A percentile compares a stretch with the other conserved stretches of the same genome.
Conservation (phyloP, 2,797 vertebrate species). For the Pristis pectinata region DNA sequence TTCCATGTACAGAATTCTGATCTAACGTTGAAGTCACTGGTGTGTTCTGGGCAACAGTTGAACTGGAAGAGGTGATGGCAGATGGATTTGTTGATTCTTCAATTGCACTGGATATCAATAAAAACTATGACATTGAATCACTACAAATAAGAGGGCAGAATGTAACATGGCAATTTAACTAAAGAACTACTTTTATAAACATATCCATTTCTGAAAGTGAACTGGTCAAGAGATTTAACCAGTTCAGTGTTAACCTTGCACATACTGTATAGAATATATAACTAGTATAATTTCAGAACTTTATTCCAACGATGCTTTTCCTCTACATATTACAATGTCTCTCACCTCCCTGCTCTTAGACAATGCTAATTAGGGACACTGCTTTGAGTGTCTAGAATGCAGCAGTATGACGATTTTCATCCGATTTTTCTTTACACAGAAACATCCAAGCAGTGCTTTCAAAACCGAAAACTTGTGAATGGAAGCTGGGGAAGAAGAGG, state of each 20-base stretch:
- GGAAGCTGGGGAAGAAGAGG: slow-evolving; percentile 9
- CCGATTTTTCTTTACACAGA: slow-evolving; percentile 37
- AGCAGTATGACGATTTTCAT: background rate
- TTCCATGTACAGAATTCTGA: slow-evolving; percentile 65
- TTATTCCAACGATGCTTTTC: background rate
- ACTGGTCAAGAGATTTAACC: background rate
- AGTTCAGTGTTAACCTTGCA: background rate
- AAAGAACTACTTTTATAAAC: background rate
- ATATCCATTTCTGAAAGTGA: background rate
- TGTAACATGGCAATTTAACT: background rate
- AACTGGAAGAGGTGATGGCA: slow-evolving; percentile 66
- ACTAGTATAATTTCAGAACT: no score
- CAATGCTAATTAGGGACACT: background rate
- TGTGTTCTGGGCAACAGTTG: slow-evolving; percentile 64
- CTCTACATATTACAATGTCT: background rate
- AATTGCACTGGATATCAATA: slow-evolving; percentile 72
- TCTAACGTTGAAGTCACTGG: slow-evolving; percentile 71
- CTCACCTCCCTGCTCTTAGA: background rate
- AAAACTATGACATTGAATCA: slow-evolving; percentile 76
- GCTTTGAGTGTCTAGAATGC: background rate
- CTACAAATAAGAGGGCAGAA: slow-evolving; percentile 50
- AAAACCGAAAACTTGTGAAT: background rate
- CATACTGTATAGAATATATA: background rate
- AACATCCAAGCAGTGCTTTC: slow-evolving; percentile 1
- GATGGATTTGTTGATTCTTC: slow-evolving; percentile 76